Base-by-base conservation (phyloP, 2,888 invertebrate genomes). In the Cosmopolites sordidus region DNA sequence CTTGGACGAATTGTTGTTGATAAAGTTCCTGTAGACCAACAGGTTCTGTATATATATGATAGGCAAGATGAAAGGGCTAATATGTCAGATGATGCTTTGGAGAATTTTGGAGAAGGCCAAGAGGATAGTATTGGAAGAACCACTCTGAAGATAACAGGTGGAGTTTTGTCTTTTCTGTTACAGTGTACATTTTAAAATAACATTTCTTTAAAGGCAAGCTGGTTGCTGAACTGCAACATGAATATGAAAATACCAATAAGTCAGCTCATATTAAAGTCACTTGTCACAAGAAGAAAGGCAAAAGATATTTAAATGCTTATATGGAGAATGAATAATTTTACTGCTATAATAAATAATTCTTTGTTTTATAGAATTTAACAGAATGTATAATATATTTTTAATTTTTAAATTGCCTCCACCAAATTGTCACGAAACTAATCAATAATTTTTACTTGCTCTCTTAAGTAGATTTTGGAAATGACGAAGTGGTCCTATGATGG, bases 141-240 rank as follows among this genome's bases (percentile, higher is more conserved):
- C 5, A 33, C 33, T 12, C 11, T 33, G 5, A 33, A 33, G 11
- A 33, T 33, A 12, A 6, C 33, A 33, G 33, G 33, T 33, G 4
- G n/a, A 22, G 22, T 22, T 22, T 5, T 3, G 22, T 22, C 22
- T 5, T 22, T 22, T 22, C 22, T 8, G 22, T 22, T 22, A 22
- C n/a, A n/a, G n/a, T n/a, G n/a, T n/a, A n/a, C 3, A 5, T 22
- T 8, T 22, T 22, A 22, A 5, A 22, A 22, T 22, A 22, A 22
- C n/a, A 22, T 22, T 14, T 40, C 1, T 29, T 47, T 47, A 29
- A 16, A 48, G 48, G 48, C 12, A 54, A 54, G 18, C 3, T 22
- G 1, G 48, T 45, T 1, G 54, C 44, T 2, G 16, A 44, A 45
- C n/a, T 54, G 16, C 44, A 49, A 37, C 54, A 54, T 15, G 16